Base-by-base conservation (phyloP, 2,888 invertebrate genomes). In the Platypus cylindrus region DNA sequence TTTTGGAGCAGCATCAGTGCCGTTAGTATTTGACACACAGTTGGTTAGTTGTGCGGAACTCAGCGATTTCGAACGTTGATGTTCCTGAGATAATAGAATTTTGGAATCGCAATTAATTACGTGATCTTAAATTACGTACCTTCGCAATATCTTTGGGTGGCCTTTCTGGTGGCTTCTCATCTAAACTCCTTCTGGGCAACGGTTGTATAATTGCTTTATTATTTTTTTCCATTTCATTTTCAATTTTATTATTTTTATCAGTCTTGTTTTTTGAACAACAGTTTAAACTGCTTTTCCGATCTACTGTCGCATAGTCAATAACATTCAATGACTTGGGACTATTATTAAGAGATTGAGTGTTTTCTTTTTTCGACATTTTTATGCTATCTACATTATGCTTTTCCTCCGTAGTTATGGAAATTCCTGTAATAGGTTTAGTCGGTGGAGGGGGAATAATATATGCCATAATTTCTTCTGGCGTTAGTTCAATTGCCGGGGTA, bases 361-460 rank as follows among this genome's bases (percentile, higher is more conserved):
- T n/a, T 14, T 27, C 27, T 27, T 27, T 12, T 5, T 15, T 3
- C 9, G 7, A 13, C 13, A 7, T 27, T 15, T 16, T 14, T 3
- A 4, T 16, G 8, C 27, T 16, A 27, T 27, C 15, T 31, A 17
- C 13, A 17, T 14, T 11, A 11, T 4, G 24, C 3, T 28, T 18
- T 13, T 36, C 33, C 23, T 40, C 40, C 8, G 34, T 33, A 18
- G 40, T 43, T n/a, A 32, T 36, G 24, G 29, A 37, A 18, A 45
- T 45, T 17, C 45, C 45, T 13, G 42, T 34, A 30, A 40, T 48
- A 8, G 30, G 22, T 22, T 53, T 55, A 32, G 49, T 49, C 31
- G 81, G 80, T 1, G 83, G 83, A 3, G 79, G 80, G 14, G 85
- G 85, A 54, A 86, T 85, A 41, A 85, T 86, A 49, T 77, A 84